These are phyloP conservation scores for Entomobrya multifasciata DNA, from an alignment of 2,888 invertebrate species.

Conservation along the genomic window DNA sequence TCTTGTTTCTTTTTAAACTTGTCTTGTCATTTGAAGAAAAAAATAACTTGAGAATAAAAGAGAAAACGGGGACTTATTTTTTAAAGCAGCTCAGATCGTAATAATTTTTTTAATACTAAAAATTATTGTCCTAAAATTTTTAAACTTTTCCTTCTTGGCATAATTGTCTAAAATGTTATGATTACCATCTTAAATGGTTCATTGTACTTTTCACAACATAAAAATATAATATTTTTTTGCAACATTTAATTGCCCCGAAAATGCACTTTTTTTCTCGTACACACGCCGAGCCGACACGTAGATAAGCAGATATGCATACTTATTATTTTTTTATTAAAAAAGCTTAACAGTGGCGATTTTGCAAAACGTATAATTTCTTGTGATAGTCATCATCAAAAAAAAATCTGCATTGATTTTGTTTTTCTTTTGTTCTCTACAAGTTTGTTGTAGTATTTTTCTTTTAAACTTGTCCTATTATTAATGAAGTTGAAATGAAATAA, in stretches of 20 bases:
- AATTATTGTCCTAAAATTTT: constrained; percentile 16
- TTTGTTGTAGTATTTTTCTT: constrained; percentile 4
- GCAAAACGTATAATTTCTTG: constrained; percentile 27
- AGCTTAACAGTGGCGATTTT: constrained; percentile 18
- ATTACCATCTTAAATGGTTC: not conserved
- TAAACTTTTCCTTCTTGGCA: not conserved
- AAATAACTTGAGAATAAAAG: not conserved
- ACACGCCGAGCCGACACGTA: not conserved
- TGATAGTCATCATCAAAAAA: constrained; percentile 10
- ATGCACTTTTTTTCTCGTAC: not conserved
- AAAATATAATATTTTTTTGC: too few species aligned
- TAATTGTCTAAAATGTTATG: not conserved
- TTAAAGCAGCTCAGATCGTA: too few species aligned
- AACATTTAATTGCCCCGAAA: too few species aligned
- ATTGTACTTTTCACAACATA: too few species aligned
- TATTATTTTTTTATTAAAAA: not conserved
- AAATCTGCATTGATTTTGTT: not conserved
- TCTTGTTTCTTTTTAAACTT: constrained; percentile 25
- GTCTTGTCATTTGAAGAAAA: constrained; percentile 11
- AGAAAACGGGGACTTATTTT: constrained; percentile 29
- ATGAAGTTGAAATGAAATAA: constrained; percentile 29
- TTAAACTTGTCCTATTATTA: constrained; percentile 37
- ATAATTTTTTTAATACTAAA: constrained; percentile 18
- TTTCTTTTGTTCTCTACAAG: not conserved
- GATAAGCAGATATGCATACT: not conserved